These are phyloP conservation scores for Proctacanthus coquilletti DNA, from an alignment of 1,140 invertebrate genomes.

Conservation along the genomic window DNA sequence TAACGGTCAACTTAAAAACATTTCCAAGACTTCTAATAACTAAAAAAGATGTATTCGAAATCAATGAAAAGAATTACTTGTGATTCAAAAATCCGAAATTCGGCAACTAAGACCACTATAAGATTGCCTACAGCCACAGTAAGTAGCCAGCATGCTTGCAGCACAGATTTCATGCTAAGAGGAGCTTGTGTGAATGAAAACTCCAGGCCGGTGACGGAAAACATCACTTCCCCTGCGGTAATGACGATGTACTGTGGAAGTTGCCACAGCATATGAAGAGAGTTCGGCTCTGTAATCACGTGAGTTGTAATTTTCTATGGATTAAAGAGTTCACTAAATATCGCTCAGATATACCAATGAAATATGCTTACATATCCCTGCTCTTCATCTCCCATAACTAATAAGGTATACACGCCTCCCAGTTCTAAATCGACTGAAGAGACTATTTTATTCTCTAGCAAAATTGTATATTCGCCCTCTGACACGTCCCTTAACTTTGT, in stretches of 20 bases:
- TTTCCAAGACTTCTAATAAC: too few species aligned
- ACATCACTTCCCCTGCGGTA: slow-evolving; percentile 76
- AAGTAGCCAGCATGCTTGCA: slow-evolving; percentile 79
- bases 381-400: slow-evolving; percentile 26
- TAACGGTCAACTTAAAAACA: too few species aligned
- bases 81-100: slow-evolving; percentile 23
- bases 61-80: too few species aligned
- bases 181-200: slow-evolving; percentile 88
- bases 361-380: slow-evolving; percentile 7
- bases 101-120: slow-evolving; percentile 52
- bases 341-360: background rate
- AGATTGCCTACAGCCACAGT: slow-evolving; percentile 85
- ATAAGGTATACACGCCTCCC: slow-evolving; percentile 42
- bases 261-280: slow-evolving; percentile 66
- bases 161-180: slow-evolving; percentile 78
- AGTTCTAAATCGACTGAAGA: slow-evolving; percentile 26
- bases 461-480: slow-evolving; percentile 26
- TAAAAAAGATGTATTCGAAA: too few species aligned
- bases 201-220: slow-evolving; percentile 79
- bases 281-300: slow-evolving; percentile 47
- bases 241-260: slow-evolving; percentile 78
- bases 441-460: slow-evolving; percentile 19
- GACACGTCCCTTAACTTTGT: slow-evolving; percentile 29
- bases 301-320: slow-evolving; percentile 55
- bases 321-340: slow-evolving; percentile 39